Evolutionary conservation across 2,113 vertebrate genomes (phyloP), one percentile per base, ranked within the genome.

Genomic region (Chlamydotis undulata): DNA sequence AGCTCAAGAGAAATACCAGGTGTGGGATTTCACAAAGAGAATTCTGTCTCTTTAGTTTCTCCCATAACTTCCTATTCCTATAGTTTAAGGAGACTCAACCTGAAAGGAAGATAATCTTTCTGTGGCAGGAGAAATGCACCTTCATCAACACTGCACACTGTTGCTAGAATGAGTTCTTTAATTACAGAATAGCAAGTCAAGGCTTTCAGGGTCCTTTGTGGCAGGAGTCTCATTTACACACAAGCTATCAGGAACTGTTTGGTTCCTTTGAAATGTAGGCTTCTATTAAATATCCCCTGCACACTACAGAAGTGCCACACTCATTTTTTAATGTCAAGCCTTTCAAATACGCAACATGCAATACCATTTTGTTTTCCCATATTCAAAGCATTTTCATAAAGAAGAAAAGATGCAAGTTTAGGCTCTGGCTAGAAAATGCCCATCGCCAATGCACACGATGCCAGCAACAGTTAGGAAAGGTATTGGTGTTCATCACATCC

Each of bases 241-340:
- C 18, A 43, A 47, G 9, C 28, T 45, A 37, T 12, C 25, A 56
- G 10, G 14, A 93, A 19, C 8, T 35, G 31, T 41, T 57, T 50
- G n/a, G 24, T n/a, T 59, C n/a, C 35, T 23, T 41, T 43, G 41
- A 93, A 71, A 35, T 22, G 3, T 2, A 80, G 26, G 33, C 9
- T 73, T 55, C 31, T 43, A 41, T 25, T 26, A 87, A 49, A 59
- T 7, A 39, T 14, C 8, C 13, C 11, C 35, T 78, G 17, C 47
- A 85, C 39, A 55, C 12, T 14, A 75, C 3, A 0, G 1, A 41
- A 77, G 18, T 10, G 25, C 37, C 33, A 93, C 0, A 0, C 3
- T 31, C 16, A 10, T 28, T 63, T 47, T 85, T 70, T 64, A 39
- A 63, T 6, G 33, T 26, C 31, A 25, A 83, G 15, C 16, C 52